Percentiles rank a stretch among this genome's conserved stretches.
Conservation (phyloP, 2,113 vertebrate genomes). For the Nothocercus julius region DNA sequence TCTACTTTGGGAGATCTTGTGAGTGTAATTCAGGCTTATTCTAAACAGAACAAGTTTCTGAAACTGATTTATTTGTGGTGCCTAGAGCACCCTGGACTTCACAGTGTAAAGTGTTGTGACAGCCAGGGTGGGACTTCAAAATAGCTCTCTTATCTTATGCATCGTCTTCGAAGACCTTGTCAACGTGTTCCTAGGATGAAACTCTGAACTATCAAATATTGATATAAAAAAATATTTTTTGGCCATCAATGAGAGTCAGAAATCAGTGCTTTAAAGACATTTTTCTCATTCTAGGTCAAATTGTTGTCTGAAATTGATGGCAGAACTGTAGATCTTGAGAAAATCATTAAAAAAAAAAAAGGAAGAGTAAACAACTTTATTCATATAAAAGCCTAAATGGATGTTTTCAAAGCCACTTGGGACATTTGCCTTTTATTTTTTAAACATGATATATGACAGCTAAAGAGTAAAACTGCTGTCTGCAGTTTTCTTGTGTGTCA, state of each 20-base stretch:
- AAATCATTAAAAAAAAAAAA: background rate
- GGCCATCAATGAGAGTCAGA: background rate
- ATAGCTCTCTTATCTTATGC: background rate
- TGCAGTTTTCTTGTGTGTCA: background rate
- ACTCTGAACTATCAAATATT: background rate
- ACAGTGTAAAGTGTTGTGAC: accelerated
- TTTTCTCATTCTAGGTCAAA: background rate
- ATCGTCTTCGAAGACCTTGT: background rate
- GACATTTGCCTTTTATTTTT: background rate
- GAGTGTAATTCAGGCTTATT: background rate
- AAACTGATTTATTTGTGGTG: background rate
- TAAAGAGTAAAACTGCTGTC: background rate
- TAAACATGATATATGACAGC: too few relatives aligned
- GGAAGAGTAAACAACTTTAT: background rate
- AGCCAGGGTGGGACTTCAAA: background rate
- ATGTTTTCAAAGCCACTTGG: background rate
- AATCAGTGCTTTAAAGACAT: background rate
- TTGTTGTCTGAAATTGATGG: background rate
- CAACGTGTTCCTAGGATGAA: accelerated
- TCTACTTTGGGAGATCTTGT: background rate
- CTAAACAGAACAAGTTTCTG: background rate
- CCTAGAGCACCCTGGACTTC: background rate
- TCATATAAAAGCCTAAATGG: background rate
- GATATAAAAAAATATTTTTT: background rate
- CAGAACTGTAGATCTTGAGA: background rate